These are phyloP conservation scores for Cisticola juncidis DNA, from an alignment of 2,113 vertebrate genomes.

Conservation along the genomic window DNA sequence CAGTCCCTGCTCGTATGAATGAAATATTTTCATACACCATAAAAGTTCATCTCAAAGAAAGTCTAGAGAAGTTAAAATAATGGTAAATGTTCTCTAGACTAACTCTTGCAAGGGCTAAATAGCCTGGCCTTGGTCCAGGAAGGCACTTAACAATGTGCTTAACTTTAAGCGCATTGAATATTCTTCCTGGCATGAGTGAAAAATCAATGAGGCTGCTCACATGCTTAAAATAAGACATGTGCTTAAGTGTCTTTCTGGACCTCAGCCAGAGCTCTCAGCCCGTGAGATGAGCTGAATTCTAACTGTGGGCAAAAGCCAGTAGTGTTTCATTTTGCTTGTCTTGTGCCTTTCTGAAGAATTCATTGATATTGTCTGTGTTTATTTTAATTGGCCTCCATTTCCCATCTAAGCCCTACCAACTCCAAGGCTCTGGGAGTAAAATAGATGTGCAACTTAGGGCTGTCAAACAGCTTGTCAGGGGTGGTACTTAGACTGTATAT, in stretches of 20 bases:
- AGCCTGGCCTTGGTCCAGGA: slow-evolving; percentile 48
- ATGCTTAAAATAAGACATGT: slow-evolving; percentile 60
- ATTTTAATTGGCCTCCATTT: slow-evolving; percentile 67
- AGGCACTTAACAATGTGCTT: slow-evolving; percentile 66
- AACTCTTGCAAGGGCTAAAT: slow-evolving; percentile 20
- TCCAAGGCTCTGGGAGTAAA: slow-evolving; percentile 39
- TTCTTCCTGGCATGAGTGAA: slow-evolving; percentile 55
- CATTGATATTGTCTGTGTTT: slow-evolving; percentile 62
- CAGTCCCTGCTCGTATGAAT: not conserved
- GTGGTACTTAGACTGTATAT: slow-evolving; percentile 56
- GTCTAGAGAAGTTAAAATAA: slow-evolving; percentile 46
- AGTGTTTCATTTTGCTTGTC: slow-evolving; percentile 61
- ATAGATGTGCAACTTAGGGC: slow-evolving; percentile 56
- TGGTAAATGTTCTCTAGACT: slow-evolving; percentile 23
- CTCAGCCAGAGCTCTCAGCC: not conserved
- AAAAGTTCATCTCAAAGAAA: slow-evolving; percentile 43
- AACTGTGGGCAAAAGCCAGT: slow-evolving; percentile 27
- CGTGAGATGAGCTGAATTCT: slow-evolving; percentile 15
- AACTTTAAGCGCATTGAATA: slow-evolving; percentile 65
- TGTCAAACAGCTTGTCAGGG: slow-evolving; percentile 66
- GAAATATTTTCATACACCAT: not conserved
- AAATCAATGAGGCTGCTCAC: slow-evolving; percentile 59
- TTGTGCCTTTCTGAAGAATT: slow-evolving; percentile 52
- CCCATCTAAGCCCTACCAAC: slow-evolving; percentile 47
- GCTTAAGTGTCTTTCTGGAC: slow-evolving; percentile 62